These are phyloP conservation scores for Diloba caeruleocephala DNA, from an alignment of 2,888 invertebrate species.

Conservation along the genomic window DNA sequence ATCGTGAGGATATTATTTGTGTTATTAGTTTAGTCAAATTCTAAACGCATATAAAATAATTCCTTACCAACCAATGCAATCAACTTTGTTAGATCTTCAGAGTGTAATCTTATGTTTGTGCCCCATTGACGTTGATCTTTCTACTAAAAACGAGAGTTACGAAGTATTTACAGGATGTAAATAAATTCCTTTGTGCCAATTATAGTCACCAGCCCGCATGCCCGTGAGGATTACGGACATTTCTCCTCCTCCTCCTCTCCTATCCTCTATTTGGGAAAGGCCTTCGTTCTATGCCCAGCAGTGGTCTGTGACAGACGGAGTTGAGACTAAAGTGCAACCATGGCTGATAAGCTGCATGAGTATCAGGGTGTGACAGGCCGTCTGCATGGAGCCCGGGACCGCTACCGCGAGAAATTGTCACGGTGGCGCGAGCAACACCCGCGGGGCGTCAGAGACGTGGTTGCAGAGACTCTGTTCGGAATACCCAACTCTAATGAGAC, in stretches of 20 bases:
- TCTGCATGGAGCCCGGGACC: constrained; percentile 91
- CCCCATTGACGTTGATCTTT: no score
- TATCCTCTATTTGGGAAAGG: background rate
- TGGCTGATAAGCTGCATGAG: constrained; percentile 94
- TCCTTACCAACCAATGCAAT: no score
- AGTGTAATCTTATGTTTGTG: no score
- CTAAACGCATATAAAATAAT: no score
- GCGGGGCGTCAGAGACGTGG: constrained; percentile 83
- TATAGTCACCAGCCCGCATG: no score
- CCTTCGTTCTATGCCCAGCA: background rate
- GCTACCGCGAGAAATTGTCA: constrained; percentile 90
- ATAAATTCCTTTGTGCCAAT: background rate
- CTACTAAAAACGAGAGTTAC: no score
- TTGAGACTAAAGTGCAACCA: constrained; percentile 58
- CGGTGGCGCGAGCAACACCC: constrained; percentile 90
- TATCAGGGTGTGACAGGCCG: constrained; percentile 94
- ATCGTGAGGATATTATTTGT: background rate
- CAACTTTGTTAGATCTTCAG: no score
- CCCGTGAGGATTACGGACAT: no score
- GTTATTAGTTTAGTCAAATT: no score
- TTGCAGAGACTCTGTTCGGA: constrained; percentile 82
- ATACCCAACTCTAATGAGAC: constrained; percentile 80
- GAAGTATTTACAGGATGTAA: no score
- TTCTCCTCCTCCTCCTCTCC: no score
- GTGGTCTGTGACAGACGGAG: background rate